These are phyloP conservation scores for Dendrocopos noguchii DNA, from an alignment of 2,113 vertebrate genomes.

Conservation along the genomic window DNA sequence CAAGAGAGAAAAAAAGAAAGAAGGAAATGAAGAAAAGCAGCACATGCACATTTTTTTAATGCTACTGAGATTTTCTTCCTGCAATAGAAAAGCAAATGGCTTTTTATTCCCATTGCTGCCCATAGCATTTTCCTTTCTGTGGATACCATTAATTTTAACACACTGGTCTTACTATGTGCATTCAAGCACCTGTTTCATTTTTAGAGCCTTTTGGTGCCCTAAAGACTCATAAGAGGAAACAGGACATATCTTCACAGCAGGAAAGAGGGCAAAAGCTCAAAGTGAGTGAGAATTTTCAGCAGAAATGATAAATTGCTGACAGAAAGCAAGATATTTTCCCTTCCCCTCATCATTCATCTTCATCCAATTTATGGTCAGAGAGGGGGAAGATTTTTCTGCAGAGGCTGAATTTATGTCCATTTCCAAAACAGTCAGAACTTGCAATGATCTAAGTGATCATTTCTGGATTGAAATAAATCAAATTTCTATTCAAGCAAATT, in stretches of 20 bases:
- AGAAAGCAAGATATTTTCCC: neutral
- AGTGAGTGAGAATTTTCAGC: neutral
- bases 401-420: neutral
- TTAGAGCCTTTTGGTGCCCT: slow-evolving; percentile 1
- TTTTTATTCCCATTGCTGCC: slow-evolving; percentile 1
- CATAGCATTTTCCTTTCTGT: neutral
- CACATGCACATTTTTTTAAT: neutral
- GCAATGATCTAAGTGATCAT: neutral
- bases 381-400: neutral
- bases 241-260: neutral
- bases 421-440: neutral
- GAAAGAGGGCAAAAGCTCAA: neutral
- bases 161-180: neutral
- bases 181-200: neutral
- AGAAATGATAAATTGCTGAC: neutral
- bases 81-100: neutral
- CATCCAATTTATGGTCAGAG: neutral
- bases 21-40: neutral
- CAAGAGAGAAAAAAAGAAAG: neutral
- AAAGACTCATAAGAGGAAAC: neutral
- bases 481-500: neutral
- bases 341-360: neutral
- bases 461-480: neutral
- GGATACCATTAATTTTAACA: slow-evolving; percentile 42
- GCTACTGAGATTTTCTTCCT: neutral